Percentiles rank a stretch among this genome's conserved stretches.
Evolutionary conservation across 2,797 vertebrate genomes (phyloP).

Genomic region (Karalla daura): DNA sequence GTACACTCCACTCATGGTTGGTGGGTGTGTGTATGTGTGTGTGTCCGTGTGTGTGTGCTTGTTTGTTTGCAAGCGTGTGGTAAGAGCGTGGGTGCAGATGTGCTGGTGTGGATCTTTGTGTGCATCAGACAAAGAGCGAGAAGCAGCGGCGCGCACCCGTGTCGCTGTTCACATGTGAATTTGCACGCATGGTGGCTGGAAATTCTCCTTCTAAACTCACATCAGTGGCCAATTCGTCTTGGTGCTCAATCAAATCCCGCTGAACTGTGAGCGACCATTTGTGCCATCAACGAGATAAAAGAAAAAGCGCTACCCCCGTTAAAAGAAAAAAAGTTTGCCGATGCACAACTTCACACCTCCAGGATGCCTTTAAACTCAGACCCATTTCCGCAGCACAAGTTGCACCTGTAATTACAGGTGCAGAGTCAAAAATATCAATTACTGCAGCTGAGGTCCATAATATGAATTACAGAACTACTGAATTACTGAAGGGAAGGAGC

Average conservation of each 20-base stretch:
- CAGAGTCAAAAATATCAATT: constrained; percentile 79
- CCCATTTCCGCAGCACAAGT: constrained; percentile 63
- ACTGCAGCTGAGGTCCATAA: constrained; percentile 65
- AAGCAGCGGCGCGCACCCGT: constrained; percentile 3
- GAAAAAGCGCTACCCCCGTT: background rate
- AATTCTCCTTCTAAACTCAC: constrained; percentile 33
- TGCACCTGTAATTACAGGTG: constrained; percentile 75
- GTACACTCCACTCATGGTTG: constrained; percentile 58
- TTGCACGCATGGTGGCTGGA: constrained; percentile 19
- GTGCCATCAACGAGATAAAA: background rate
- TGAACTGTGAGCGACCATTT: constrained; percentile 15
- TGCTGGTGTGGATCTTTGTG: constrained; percentile 16
- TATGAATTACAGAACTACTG: constrained; percentile 74
- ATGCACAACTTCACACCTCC: constrained; percentile 55
- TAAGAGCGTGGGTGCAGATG: background rate
- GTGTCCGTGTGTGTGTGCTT: constrained; percentile 17
- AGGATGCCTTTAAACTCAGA: constrained; percentile 46
- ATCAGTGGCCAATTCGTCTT: constrained; percentile 34
- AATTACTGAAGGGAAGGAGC: constrained; percentile 51
- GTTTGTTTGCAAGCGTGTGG: constrained; percentile 20
- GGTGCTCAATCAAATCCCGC: constrained; percentile 27
- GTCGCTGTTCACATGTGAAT: constrained; percentile 26
- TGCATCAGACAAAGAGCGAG: constrained; percentile 11
- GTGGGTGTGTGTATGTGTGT: constrained; percentile 38
- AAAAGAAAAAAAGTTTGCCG: constrained; percentile 25